phyloP scores from a whole-genome alignment of 37 sponge, comb jelly and placozoan species.

The Agelas oroides region DNA sequence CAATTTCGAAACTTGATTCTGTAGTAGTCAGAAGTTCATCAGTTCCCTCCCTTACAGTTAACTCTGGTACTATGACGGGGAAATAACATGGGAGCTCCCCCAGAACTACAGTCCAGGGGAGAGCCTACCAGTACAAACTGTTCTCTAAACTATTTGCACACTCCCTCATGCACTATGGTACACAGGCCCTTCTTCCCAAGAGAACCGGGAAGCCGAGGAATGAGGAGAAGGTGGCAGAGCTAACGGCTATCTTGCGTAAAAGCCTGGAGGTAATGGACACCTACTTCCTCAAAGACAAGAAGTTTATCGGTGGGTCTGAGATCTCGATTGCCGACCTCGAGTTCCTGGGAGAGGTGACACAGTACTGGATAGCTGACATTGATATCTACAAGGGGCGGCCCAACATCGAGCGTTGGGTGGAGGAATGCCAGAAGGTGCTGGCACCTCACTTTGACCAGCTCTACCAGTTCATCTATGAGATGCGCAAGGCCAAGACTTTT shows the following conservation, averaged over 20 bases:
- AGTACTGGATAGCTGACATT: constrained; percentile 45
- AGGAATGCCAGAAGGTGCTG: constrained; percentile 52
- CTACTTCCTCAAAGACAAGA: constrained; percentile 65
- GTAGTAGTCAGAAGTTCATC: too few relatives aligned
- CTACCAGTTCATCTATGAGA: not conserved
- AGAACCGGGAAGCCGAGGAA: constrained; percentile 34
- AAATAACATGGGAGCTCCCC: too few relatives aligned
- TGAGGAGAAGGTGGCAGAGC: constrained; percentile 36
- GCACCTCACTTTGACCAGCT: constrained; percentile 61
- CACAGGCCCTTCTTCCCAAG: constrained; percentile 35
- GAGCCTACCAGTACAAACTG: too few relatives aligned
- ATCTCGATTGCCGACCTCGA: constrained; percentile 76
- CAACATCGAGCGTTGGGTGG: constrained; percentile 67
- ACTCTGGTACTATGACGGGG: too few relatives aligned
- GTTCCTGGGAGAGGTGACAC: constrained; percentile 60
- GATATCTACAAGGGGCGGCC: constrained; percentile 70
- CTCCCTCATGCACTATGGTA: too few relatives aligned
- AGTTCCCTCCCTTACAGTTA: too few relatives aligned
- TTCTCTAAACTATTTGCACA: too few relatives aligned
- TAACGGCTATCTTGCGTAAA: constrained; percentile 20
- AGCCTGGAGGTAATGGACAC: constrained; percentile 47
- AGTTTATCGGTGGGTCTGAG: constrained; percentile 63
- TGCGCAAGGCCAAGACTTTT: not conserved
- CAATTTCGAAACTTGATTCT: too few relatives aligned
- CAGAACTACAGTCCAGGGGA: too few relatives aligned